Evolutionary conservation across 2,888 invertebrate genomes (phyloP).

Genomic region (Parnassius orleans): DNA sequence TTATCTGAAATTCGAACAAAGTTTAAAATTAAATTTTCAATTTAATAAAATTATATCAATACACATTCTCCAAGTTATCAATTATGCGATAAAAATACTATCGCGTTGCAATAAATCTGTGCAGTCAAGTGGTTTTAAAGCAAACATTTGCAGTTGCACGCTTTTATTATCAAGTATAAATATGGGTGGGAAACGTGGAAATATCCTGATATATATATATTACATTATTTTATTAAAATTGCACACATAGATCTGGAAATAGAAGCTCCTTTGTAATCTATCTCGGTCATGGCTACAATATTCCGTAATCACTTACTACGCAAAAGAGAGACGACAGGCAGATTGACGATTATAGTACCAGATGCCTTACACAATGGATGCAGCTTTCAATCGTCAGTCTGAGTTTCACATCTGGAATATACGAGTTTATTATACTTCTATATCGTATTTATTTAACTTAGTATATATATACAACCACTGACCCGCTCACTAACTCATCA

Average conservation of each 20-base stretch:
- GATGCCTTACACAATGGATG: too few relatives aligned
- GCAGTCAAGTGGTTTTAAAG: constrained; percentile 21
- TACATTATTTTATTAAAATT: neutral
- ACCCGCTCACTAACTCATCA: too few relatives aligned
- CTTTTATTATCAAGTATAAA: constrained; percentile 17
- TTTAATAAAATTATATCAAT: constrained; percentile 12
- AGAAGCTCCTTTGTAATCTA: neutral
- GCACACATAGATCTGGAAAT: neutral
- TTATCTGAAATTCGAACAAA: neutral
- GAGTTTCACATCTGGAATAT: too few relatives aligned
- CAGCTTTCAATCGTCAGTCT: too few relatives aligned
- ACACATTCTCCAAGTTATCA: constrained; percentile 13
- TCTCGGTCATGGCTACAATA: neutral
- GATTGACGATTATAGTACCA: too few relatives aligned
- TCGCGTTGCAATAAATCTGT: constrained; percentile 25
- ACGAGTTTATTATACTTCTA: too few relatives aligned
- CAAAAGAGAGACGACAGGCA: neutral
- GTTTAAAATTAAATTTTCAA: constrained; percentile 15
- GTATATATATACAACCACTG: too few relatives aligned
- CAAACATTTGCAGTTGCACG: constrained; percentile 16
- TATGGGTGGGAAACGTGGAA: constrained; percentile 24
- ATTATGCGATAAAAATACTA: neutral
- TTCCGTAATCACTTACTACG: neutral
- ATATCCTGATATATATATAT: constrained; percentile 6
- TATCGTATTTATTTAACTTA: too few relatives aligned